phyloP scores from a whole-genome alignment of 2,113 vertebrate genomes.

The Sphaerodactylus townsendi region DNA sequence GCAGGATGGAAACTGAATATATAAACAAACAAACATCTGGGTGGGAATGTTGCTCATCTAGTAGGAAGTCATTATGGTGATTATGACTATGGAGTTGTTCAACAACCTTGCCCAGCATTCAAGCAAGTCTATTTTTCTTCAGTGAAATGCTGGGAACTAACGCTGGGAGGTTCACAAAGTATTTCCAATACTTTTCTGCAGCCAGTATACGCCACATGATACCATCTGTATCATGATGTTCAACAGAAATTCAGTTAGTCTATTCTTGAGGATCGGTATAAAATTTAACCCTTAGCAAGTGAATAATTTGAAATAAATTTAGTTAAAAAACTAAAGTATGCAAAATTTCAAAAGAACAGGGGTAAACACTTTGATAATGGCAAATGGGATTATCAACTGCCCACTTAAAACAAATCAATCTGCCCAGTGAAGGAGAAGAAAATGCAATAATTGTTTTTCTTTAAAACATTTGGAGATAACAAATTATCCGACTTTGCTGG shows the following conservation, averaged over 20 bases:
- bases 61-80: background rate
- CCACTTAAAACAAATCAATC: background rate
- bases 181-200: background rate
- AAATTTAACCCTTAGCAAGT: background rate
- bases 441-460: fast-evolving
- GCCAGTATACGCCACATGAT: background rate
- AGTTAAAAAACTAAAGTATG: background rate
- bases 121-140: background rate
- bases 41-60: background rate
- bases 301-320: background rate
- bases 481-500: background rate
- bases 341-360: background rate
- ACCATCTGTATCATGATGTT: background rate
- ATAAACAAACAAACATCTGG: no score
- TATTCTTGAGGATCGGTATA: background rate
- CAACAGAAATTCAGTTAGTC: background rate
- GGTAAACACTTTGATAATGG: background rate
- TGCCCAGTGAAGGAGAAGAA: background rate
- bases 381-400: background rate
- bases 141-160: background rate
- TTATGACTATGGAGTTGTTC: background rate
- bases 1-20: no score
- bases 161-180: background rate
- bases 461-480: background rate
- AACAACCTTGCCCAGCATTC: background rate